Percentiles rank a stretch among this genome's conserved stretches.
phyloP scores from a whole-genome alignment of 2,888 invertebrate genomes.

The Aelia acuminata region DNA sequence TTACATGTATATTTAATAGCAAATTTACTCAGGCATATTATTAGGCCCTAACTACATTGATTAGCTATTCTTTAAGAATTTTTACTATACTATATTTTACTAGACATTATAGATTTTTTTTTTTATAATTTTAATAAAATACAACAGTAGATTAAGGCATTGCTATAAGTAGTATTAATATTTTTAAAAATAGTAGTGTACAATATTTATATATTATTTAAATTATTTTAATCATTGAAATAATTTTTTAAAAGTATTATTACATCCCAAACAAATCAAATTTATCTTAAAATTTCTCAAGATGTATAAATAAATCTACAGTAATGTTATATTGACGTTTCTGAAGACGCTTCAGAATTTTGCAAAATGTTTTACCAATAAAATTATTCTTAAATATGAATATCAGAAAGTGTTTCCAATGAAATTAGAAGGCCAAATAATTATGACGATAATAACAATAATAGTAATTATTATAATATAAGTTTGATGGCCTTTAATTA shows the following conservation, averaged over 20 bases:
- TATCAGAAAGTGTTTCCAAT: constrained; percentile 34
- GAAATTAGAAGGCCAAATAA: constrained; percentile 1
- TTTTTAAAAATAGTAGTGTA: neutral
- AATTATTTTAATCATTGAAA: neutral
- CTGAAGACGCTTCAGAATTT: neutral
- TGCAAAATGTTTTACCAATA: constrained; percentile 19
- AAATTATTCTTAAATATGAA: neutral
- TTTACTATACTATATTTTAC: too few relatives aligned
- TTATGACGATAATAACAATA: too few relatives aligned
- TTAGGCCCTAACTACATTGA: too few relatives aligned
- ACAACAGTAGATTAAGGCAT: neutral
- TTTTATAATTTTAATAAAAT: neutral
- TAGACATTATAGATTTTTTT: too few relatives aligned
- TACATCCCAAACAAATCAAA: too few relatives aligned
- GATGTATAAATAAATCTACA: neutral
- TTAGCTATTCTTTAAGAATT: too few relatives aligned
- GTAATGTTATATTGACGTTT: too few relatives aligned
- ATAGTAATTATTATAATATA: neutral
- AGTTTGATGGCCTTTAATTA: constrained; percentile 12
- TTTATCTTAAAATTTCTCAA: too few relatives aligned
- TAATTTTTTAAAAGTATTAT: neutral
- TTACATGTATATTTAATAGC: too few relatives aligned
- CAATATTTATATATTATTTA: neutral
- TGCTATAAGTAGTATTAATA: neutral
- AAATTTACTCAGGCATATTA: too few relatives aligned